These are phyloP conservation scores for Euzetes globulus DNA, from an alignment of 2,888 invertebrate species.

Conservation along the genomic window DNA sequence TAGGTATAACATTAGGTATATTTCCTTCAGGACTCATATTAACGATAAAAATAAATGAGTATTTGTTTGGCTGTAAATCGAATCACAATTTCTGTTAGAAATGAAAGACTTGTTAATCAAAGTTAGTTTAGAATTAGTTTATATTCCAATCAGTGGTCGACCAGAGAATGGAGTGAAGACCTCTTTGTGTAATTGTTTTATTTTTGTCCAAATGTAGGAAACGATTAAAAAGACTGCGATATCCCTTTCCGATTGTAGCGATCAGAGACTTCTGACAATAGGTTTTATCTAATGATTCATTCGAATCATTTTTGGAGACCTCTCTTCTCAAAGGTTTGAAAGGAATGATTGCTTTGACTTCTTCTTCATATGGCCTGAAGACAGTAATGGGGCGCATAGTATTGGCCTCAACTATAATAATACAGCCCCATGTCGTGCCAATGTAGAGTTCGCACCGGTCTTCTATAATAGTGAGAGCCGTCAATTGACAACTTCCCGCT, in stretches of 20 bases:
- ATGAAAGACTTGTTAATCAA: neutral
- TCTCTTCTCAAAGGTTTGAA: constrained; percentile 22
- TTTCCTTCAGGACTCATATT: neutral
- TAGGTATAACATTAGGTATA: too few species aligned
- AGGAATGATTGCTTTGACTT: constrained; percentile 55
- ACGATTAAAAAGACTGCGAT: constrained; percentile 60
- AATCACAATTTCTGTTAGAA: neutral
- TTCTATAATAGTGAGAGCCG: constrained; percentile 60
- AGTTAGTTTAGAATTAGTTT: neutral
- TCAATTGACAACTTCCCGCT: constrained; percentile 56
- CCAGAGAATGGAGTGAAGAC: constrained; percentile 65
- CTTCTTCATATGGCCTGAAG: constrained; percentile 82
- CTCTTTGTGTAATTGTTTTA: constrained; percentile 42
- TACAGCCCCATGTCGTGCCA: constrained; percentile 90
- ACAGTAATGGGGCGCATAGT: constrained; percentile 77
- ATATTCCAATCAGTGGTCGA: constrained; percentile 60
- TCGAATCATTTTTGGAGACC: neutral
- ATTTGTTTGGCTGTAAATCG: neutral
- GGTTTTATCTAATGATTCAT: neutral
- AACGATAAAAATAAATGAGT: neutral
- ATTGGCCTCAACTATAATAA: constrained; percentile 75
- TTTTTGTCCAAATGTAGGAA: constrained; percentile 43
- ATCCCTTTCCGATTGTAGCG: constrained; percentile 74
- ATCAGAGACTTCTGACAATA: constrained; percentile 46
- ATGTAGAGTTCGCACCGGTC: constrained; percentile 63